Evolutionary conservation across 1,140 invertebrate genomes (phyloP), one percentile per base, ranked within the genome.

Genomic region (Harpegnathos saltator): DNA sequence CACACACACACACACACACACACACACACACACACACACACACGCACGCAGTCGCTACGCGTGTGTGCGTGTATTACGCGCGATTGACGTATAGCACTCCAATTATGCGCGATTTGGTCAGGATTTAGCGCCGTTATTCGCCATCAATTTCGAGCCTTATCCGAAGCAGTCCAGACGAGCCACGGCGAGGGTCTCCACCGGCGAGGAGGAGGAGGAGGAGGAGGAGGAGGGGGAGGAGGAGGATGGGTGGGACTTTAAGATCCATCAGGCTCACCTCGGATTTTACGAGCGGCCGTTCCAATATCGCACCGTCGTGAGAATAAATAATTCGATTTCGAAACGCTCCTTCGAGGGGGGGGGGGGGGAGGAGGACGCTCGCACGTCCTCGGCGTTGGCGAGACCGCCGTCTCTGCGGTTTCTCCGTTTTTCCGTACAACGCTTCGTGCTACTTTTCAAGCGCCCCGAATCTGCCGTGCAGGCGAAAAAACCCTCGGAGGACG

Each of bases 291-390:
- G 71, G 11, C 58, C 81, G 84, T 89, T 71, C 75, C 87, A 89
- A 89, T 89, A 89, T 89, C 84, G 81, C 88, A 84, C 81, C 59
- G 59, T 54, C 65, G 61, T 58, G 65, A 29, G 74, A 81, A 86
- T 86, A 89, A 89, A 88, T 86, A 89, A 89, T 86, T 86, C 75
- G 87, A 89, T 89, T 89, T 84, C 84, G 87, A 89, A 86, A 89
- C 58, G 26, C 44, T 17, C 17, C 38, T 44, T 9, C 38, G 38
- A 9, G 9, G 33, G 2, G 33, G 33, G 33, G 7, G 33, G 33
- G 33, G 7, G 7, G 7, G n/a, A 38, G 61, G 74, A 65, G 65
- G 62, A 77, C 52, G 63, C 66, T 82, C 29, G 75, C 75, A 15
- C 33, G 61, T 24, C 52, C n/a, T 14, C 75, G 69, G n/a, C n/a